Evolutionary conservation across 2,888 invertebrate species (phyloP).

Genomic region (Phasia obesa): DNA sequence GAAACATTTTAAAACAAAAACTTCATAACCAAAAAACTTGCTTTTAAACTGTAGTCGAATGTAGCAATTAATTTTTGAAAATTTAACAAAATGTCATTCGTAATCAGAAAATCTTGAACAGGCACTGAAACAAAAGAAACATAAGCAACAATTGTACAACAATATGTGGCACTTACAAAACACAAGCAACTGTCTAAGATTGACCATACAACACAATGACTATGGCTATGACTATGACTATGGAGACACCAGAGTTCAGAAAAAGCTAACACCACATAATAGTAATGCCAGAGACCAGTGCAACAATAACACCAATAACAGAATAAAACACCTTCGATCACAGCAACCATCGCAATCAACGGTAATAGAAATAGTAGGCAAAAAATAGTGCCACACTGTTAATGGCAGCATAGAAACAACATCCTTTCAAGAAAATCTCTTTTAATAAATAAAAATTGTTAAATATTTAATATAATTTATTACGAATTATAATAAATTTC

Average conservation of each 20-base stretch:
- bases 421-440: constrained; percentile 1
- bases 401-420: constrained; percentile 5
- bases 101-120: constrained; percentile 53
- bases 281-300: too few species aligned
- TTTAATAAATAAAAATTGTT: constrained; percentile 13
- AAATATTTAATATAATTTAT: constrained; percentile 34
- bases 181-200: constrained; percentile 11
- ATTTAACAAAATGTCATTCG: constrained; percentile 48
- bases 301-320: neutral
- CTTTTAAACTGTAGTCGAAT: neutral
- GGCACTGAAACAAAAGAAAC: constrained; percentile 18
- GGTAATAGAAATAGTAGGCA: neutral
- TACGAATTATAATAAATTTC: constrained; percentile 36
- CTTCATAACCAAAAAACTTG: constrained; percentile 29
- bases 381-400: constrained; percentile 23
- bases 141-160: constrained; percentile 52
- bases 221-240: too few species aligned
- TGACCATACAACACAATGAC: constrained; percentile 31
- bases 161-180: constrained; percentile 28
- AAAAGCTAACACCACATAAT: constrained; percentile 40
- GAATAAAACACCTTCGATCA: neutral
- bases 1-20: too few species aligned
- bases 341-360: constrained; percentile 23
- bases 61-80: constrained; percentile 1
- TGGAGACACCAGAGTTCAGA: constrained; percentile 35